phyloP scores from a whole-genome alignment of 2,113 vertebrate genomes.

The Pavo muticus region DNA sequence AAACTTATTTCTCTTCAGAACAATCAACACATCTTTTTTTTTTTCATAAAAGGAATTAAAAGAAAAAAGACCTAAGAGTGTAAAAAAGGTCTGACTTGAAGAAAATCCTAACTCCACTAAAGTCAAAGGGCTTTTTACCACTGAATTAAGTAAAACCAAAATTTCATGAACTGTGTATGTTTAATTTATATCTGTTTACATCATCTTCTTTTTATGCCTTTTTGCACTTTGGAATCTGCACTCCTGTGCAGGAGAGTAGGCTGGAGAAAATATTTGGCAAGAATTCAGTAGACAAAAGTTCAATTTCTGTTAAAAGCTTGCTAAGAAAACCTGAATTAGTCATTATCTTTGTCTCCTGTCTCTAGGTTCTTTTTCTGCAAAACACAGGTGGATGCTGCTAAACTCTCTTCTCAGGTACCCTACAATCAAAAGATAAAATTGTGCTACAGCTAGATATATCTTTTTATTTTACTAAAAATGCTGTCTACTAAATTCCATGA shows the following conservation, averaged over 20 bases:
- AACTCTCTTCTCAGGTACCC: not conserved
- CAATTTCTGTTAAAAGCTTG: slow-evolving; percentile 28
- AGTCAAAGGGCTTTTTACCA: not conserved
- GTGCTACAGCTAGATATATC: not conserved
- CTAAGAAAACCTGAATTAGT: slow-evolving; percentile 43
- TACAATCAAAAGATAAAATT: not conserved
- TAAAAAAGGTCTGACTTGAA: not conserved
- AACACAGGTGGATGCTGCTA: slow-evolving; percentile 7
- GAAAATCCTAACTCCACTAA: not conserved
- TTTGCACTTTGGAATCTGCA: slow-evolving; percentile 23
- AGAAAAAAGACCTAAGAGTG: not conserved
- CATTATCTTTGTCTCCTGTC: not conserved
- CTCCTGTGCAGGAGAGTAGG: slow-evolving; percentile 47
- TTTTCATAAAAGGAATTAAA: not conserved
- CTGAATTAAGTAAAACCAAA: not conserved
- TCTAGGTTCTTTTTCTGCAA: not conserved
- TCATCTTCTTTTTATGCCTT: not conserved
- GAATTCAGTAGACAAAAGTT: slow-evolving; percentile 44
- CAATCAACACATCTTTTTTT: not conserved
- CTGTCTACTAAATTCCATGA: slow-evolving; percentile 2
- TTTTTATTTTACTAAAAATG: not conserved
- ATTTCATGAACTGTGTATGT: not conserved
- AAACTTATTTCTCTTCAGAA: not conserved
- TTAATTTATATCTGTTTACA: slow-evolving; percentile 31
- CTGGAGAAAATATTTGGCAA: slow-evolving; percentile 42